Percentiles rank a stretch among this genome's conserved stretches.
These are phyloP conservation scores for Yponomeuta cagnagella DNA, from an alignment of 2,888 invertebrate genomes.

Conservation along the genomic window DNA sequence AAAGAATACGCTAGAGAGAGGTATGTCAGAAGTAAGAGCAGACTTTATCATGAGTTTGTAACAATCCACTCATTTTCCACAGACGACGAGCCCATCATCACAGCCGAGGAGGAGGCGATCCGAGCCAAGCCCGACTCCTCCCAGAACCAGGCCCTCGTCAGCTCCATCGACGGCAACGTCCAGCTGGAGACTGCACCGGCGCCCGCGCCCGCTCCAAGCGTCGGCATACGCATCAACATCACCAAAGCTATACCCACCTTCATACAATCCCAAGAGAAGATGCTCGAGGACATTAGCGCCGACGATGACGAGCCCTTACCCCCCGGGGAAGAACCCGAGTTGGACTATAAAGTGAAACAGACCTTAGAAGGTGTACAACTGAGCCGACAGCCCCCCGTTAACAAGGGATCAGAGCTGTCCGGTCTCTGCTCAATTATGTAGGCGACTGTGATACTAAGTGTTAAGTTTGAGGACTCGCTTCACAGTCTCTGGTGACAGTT, in stretches of 20 bases:
- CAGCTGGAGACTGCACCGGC: slow-evolving; percentile 76
- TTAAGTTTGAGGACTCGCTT: neutral
- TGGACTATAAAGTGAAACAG: slow-evolving; percentile 79
- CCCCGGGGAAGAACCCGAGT: slow-evolving; percentile 72
- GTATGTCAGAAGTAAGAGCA: too few species aligned
- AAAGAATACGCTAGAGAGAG: too few species aligned
- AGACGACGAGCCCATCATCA: slow-evolving; percentile 74
- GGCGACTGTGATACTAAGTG: slow-evolving; percentile 24
- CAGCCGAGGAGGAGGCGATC: slow-evolving; percentile 55
- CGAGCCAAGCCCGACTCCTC: slow-evolving; percentile 64
- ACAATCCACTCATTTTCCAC: slow-evolving; percentile 17
- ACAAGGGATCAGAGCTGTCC: slow-evolving; percentile 86
- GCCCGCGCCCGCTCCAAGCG: slow-evolving; percentile 54
- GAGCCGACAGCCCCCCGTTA: slow-evolving; percentile 81
- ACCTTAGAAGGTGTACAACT: slow-evolving; percentile 78
- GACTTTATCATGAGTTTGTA: too few species aligned
- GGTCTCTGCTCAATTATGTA: slow-evolving; percentile 92
- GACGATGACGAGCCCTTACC: slow-evolving; percentile 74
- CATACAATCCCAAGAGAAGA: slow-evolving; percentile 46
- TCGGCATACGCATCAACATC: slow-evolving; percentile 89
- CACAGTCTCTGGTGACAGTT: too few species aligned
- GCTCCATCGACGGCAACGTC: slow-evolving; percentile 86
- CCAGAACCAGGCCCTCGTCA: slow-evolving; percentile 72
- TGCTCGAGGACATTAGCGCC: slow-evolving; percentile 47
- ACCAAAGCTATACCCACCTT: slow-evolving; percentile 78